These are phyloP conservation scores for Phthorimaea operculella DNA, from an alignment of 1,140 invertebrate genomes.

Conservation along the genomic window DNA sequence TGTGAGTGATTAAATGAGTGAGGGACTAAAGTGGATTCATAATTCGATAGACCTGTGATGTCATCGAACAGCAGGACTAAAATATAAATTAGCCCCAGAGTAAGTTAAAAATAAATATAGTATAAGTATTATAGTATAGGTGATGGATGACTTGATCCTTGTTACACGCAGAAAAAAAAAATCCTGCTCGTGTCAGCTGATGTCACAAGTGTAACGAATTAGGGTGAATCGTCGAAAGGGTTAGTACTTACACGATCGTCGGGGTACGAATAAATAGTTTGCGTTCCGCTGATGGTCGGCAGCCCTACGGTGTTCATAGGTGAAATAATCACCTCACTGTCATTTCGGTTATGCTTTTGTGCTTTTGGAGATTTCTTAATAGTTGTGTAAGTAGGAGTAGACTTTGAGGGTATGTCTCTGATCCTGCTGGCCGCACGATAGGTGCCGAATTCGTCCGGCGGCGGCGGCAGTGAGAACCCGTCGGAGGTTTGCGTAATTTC, in stretches of 20 bases:
- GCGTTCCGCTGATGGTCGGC: slow-evolving; percentile 40
- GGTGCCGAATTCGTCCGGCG: slow-evolving; percentile 55
- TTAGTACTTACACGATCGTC: slow-evolving; percentile 55
- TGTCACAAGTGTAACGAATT: slow-evolving; percentile 2
- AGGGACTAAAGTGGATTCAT: no score
- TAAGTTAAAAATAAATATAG: no score
- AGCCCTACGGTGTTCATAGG: slow-evolving; percentile 56
- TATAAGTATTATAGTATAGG: no score
- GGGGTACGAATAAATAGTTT: slow-evolving; percentile 44
- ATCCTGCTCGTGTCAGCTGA: not conserved
- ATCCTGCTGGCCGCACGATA: slow-evolving; percentile 49
- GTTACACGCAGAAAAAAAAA: no score
- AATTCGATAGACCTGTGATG: no score
- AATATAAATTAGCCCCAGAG: no score
- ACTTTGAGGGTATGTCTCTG: slow-evolving; percentile 43
- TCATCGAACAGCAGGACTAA: no score
- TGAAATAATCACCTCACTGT: slow-evolving; percentile 36
- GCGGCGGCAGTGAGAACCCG: slow-evolving; percentile 55
- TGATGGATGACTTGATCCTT: no score
- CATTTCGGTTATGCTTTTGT: slow-evolving; percentile 31
- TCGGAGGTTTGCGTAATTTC: slow-evolving; percentile 57
- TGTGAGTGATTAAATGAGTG: no score
- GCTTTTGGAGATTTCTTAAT: slow-evolving; percentile 41
- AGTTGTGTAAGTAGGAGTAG: slow-evolving; percentile 45
- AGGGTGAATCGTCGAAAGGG: slow-evolving; percentile 45